A percentile compares a stretch with the other conserved stretches of the same genome.
Conservation (phyloP, 2,113 vertebrate genomes). For the Prunella himalayana region DNA sequence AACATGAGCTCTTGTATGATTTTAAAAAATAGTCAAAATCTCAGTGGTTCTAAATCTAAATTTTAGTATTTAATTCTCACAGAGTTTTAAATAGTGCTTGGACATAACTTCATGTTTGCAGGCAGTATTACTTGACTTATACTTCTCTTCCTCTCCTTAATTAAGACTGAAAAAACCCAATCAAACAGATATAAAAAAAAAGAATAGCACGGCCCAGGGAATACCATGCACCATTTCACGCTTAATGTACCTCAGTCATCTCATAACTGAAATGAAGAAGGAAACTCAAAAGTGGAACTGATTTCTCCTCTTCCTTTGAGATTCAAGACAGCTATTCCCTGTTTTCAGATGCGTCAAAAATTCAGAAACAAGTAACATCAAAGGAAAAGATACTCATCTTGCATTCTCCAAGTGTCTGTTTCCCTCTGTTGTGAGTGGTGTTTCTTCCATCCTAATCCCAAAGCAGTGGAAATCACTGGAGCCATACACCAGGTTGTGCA, state of each 20-base stretch:
- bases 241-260: not conserved
- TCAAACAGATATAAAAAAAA: not conserved
- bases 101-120: not conserved
- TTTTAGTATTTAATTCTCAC: not conserved
- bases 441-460: not conserved
- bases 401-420: not conserved
- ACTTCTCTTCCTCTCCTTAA: not conserved
- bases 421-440: not conserved
- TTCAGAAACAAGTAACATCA: not conserved
- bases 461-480: not conserved
- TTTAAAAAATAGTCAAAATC: not conserved
- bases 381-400: not conserved
- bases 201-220: not conserved
- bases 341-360: slow-evolving; percentile 4
- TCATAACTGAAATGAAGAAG: slow-evolving; percentile 9
- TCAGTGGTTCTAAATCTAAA: not conserved
- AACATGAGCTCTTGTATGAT: not conserved
- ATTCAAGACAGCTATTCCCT: not conserved
- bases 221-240: not conserved
- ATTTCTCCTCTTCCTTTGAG: not conserved
- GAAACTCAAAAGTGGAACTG: not conserved
- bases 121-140: not conserved
- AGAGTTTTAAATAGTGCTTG: not conserved
- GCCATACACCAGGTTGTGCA: not conserved
- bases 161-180: not conserved